Base-by-base conservation (phyloP, 1,140 invertebrate species). In the Drosophila punjabiensis region DNA sequence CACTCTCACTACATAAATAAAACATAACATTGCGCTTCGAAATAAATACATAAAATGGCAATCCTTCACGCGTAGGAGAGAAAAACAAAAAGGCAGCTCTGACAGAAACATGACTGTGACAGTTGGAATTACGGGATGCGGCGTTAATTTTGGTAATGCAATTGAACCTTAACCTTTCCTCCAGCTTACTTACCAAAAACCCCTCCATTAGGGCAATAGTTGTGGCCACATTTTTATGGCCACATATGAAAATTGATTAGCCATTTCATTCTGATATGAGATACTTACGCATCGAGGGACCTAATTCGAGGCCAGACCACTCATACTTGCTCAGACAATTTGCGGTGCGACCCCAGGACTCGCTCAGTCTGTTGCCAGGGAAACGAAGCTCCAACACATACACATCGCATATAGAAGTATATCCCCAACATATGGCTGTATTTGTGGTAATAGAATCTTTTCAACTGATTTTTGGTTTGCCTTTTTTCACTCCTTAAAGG, bases 391-490 rank as follows among this genome's bases (percentile, higher is more conserved):
- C 16, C 3, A 3, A 30, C 20, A 39, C 28, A 69, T 53, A 45
- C 28, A 53, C 58, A 67, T 65, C 48, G 58, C 4, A 18, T 30
- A 52, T 32, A 53, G 6, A 32, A 18, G 20, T 24, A 53, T 53
- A 33, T 53, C 0, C 11, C 16, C 10, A 62, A 14, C 47, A 73
- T 59, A 48, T 68, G 41, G 13, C 18, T n/a, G 52, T 37, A 32
- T 43, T 58, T 41, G 55, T 39, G 65, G 68, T 71, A 69, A 71
- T 56, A 65, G 43, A 81, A 76, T 71, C 58, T 50, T 68, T 75
- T 85, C 55, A 68, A 56, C 66, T 66, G 76, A 73, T 48, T 82
- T 62, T 65, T 10, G 65, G 68, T 33, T 71, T 69, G 68, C 70
- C 68, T 30, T 74, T 47, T 47, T 73, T 43, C 30, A 60, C 6